Evolutionary conservation across 2,888 invertebrate genomes (phyloP), one percentile per base, ranked within the genome.

Genomic region (Oscheius onirici): DNA sequence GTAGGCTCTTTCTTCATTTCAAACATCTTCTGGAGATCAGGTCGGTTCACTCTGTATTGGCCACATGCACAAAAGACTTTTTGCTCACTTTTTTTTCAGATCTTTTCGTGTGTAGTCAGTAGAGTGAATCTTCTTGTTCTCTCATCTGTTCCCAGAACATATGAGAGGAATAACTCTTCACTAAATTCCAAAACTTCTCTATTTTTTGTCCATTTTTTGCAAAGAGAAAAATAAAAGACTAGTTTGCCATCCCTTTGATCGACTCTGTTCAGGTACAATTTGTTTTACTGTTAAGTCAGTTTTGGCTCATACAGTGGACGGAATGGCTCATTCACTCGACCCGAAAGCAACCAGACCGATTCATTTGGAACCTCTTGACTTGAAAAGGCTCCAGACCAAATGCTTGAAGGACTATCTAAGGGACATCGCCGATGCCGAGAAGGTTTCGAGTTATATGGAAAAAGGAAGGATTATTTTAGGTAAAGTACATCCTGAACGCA

Each of bases 371-470:
- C 86, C 86, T 6, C 67, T 86, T 49, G 86, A 86, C 70, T 63
- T 86, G 71, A 86, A 86, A 58, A 81, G 82, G 68, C 76, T 86
- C 3, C 86, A 86, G 68, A 83, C 83, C 17, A 86, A 86, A 69
- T 85, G 86, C 76, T 76, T 86, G 20, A 81, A 76, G 70, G 85
- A 86, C 60, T 86, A 86, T 72, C 76, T 86, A 8, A 69, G 85
- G 43, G 86, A 86, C 54, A 86, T 86, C 75, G 83, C 85, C 11
- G 80, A 84, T 55, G 86, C 86, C 2, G 86, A 86, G 68, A 85
- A 86, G 67, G 79, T 78, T 6, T 20, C 24, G 26, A 20, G 13
- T 43, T 57, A 15, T 10, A 34, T 15, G 28, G 17, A 8, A 34
- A 8, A 34, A 34, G 8, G 5, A 34, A 34, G 8, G 8, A 13